Evolutionary conservation across 2,888 invertebrate species (phyloP).

Genomic region (Xylota sylvarum): DNA sequence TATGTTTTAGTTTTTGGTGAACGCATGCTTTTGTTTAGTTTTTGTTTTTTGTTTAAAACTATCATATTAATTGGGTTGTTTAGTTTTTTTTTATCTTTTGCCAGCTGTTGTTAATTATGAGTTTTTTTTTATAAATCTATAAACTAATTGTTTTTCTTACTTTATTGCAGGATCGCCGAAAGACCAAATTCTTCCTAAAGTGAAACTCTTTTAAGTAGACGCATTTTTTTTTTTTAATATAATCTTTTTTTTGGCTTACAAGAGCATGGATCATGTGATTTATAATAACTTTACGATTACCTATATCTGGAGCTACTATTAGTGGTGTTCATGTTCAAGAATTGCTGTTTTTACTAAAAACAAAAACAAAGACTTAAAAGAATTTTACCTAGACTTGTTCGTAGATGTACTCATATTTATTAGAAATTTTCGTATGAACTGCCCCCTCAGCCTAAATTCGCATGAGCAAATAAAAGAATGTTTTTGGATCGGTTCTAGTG

Average conservation of each 20-base stretch:
- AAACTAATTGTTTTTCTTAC: slow-evolving; percentile 19
- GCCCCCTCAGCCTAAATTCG: slow-evolving; percentile 35
- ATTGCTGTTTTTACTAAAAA: slow-evolving; percentile 40
- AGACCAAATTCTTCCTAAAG: slow-evolving; percentile 75
- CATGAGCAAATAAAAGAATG: neutral
- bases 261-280: slow-evolving; percentile 6
- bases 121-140: neutral
- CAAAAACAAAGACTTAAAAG: slow-evolving; percentile 43
- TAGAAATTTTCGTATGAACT: slow-evolving; percentile 45
- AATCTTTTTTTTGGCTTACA: slow-evolving; percentile 28
- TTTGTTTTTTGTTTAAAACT: slow-evolving; percentile 21
- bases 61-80: slow-evolving; percentile 10
- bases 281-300: slow-evolving; percentile 8
- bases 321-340: slow-evolving; percentile 46
- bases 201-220: slow-evolving; percentile 47
- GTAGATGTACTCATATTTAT: slow-evolving; percentile 61
- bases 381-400: slow-evolving; percentile 49
- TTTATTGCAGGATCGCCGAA: slow-evolving; percentile 68
- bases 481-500: slow-evolving; percentile 47
- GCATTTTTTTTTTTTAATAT: neutral
- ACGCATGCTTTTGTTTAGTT: slow-evolving; percentile 36
- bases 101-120: slow-evolving; percentile 23
- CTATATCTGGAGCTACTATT: slow-evolving; percentile 28
- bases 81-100: slow-evolving; percentile 19
- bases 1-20: slow-evolving; percentile 15